Percentiles rank a stretch among this genome's conserved stretches.
Conservation (phyloP, 2,797 vertebrate species). For the Sebastes wilsoni region DNA sequence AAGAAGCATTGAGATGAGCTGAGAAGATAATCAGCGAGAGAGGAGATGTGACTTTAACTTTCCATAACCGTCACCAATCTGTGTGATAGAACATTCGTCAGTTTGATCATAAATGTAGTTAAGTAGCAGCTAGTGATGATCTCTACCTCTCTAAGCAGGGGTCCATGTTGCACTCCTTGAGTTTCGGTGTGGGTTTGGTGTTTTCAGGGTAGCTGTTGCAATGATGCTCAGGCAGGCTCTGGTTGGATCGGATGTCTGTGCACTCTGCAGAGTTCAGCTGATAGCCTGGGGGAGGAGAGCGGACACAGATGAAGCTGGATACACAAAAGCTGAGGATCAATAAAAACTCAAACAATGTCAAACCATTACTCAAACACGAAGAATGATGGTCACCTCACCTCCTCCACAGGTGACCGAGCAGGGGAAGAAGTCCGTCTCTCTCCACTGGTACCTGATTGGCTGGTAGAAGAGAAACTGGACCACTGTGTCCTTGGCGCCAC, state of each 20-base stretch:
- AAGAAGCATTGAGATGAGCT: background rate
- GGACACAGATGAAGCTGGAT: background rate
- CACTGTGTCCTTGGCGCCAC: conserved; percentile 85
- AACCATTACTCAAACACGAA: background rate
- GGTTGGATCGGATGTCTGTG: conserved; percentile 87
- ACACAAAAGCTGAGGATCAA: background rate
- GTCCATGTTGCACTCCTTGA: conserved; percentile 94
- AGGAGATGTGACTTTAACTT: no score
- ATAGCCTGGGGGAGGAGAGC: conserved; percentile 81
- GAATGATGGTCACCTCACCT: conserved; percentile 78
- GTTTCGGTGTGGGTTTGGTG: conserved; percentile 94
- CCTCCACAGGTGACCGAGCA: conserved; percentile 94
- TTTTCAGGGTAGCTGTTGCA: conserved; percentile 92
- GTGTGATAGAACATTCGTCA: no score
- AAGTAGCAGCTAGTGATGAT: background rate
- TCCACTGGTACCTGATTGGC: conserved; percentile 94
- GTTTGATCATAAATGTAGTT: no score
- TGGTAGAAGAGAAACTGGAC: conserved; percentile 95
- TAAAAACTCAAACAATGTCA: background rate
- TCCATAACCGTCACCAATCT: no score
- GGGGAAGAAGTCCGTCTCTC: conserved; percentile 94
- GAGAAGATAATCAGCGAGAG: background rate
- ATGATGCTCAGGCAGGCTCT: conserved; percentile 87
- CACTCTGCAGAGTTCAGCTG: conserved; percentile 96
- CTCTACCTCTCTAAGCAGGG: conserved; percentile 90